Percentiles rank a stretch among this genome's conserved stretches.
Conservation (phyloP, 2,113 vertebrate species). For the Chunga burmeisteri region DNA sequence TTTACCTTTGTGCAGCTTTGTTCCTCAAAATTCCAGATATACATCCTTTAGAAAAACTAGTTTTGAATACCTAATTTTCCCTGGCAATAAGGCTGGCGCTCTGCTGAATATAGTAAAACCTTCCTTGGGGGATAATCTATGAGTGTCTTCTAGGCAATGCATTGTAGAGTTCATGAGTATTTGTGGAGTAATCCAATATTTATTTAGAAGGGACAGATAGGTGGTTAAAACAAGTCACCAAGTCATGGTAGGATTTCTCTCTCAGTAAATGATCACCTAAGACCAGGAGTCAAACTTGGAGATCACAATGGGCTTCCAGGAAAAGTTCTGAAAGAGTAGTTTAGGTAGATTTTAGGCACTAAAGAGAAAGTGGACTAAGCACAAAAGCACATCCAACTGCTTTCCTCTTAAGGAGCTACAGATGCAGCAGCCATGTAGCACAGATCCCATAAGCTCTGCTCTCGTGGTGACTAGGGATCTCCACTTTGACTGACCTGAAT, state of each 20-base stretch:
- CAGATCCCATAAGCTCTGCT: not conserved
- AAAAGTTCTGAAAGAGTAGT: not conserved
- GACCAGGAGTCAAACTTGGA: not conserved
- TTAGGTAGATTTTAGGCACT: not conserved
- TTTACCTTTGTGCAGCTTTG: not conserved
- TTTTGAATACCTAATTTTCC: not conserved
- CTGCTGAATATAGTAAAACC: not conserved
- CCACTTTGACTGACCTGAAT: not conserved
- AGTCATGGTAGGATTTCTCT: not conserved
- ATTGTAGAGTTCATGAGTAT: not conserved
- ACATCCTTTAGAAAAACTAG: not conserved
- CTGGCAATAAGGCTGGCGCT: not conserved
- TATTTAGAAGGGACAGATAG: not conserved
- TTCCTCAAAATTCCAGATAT: not conserved
- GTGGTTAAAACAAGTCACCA: not conserved
- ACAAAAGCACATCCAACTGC: not conserved
- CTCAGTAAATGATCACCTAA: not conserved
- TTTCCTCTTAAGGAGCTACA: not conserved
- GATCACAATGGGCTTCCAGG: not conserved
- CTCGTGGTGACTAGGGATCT: rapidly evolving
- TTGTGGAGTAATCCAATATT: not conserved
- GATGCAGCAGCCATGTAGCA: not conserved
- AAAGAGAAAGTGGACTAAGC: not conserved
- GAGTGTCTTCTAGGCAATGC: not conserved
- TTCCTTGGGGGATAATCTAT: not conserved